Conservation (phyloP, 1,140 invertebrate species). For the Papilio polyxenes region DNA sequence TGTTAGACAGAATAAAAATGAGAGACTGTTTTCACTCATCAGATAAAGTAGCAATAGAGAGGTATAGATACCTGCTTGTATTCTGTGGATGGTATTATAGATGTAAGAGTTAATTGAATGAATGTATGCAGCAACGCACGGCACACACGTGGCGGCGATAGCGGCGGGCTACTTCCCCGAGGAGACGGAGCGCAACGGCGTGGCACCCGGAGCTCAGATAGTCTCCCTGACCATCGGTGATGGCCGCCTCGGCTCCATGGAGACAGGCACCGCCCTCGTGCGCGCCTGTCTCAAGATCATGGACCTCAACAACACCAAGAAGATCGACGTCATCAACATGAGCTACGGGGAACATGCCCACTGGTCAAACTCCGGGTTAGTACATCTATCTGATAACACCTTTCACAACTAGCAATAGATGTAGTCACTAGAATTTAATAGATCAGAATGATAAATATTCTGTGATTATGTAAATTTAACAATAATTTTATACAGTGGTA, state of each 20-base stretch:
- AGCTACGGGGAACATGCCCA: slow-evolving; percentile 98
- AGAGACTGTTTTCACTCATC: no score
- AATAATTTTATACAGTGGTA: neutral
- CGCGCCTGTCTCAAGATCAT: slow-evolving; percentile 94
- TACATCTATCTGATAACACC: slow-evolving; percentile 22
- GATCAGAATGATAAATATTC: neutral
- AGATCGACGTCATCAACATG: slow-evolving; percentile 97
- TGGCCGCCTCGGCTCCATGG: slow-evolving; percentile 94
- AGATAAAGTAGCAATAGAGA: no score
- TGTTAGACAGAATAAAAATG: no score
- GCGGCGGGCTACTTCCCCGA: slow-evolving; percentile 95
- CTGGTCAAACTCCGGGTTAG: slow-evolving; percentile 94
- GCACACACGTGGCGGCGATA: slow-evolving; percentile 98
- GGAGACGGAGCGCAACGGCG: slow-evolving; percentile 93
- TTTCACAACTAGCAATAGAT: no score
- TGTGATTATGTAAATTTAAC: neutral
- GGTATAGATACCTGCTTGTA: no score
- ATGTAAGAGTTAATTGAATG: no score
- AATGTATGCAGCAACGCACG: slow-evolving; percentile 89
- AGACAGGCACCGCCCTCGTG: slow-evolving; percentile 95
- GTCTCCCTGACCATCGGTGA: slow-evolving; percentile 96
- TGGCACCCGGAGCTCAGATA: slow-evolving; percentile 98
- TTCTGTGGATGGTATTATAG: no score
- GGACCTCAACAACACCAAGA: slow-evolving; percentile 83
- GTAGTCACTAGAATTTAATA: neutral